Evolutionary conservation across 2,888 invertebrate genomes (phyloP).

Genomic region (Apodemia duryi): DNA sequence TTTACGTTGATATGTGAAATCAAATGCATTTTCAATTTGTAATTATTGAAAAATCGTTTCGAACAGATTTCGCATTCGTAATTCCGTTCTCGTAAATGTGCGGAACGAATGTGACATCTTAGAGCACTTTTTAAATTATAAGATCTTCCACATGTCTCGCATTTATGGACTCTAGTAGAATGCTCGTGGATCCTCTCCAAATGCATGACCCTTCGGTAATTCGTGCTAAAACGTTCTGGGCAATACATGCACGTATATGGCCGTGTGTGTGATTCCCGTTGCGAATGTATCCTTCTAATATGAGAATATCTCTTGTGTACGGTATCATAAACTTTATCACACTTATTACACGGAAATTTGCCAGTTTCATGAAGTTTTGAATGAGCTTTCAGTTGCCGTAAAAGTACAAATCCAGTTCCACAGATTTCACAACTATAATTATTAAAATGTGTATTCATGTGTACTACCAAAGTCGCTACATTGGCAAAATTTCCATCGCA

Average conservation of each 20-base stretch:
- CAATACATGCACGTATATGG: constrained; percentile 66
- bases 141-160: constrained; percentile 63
- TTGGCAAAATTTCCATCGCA: constrained; percentile 62
- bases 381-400: constrained; percentile 64
- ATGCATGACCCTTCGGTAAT: constrained; percentile 66
- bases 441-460: constrained; percentile 71
- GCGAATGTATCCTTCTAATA: constrained; percentile 63
- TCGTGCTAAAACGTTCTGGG: constrained; percentile 68
- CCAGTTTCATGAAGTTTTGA: constrained; percentile 68
- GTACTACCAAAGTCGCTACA: constrained; percentile 63
- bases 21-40: constrained; percentile 77
- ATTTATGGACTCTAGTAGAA: constrained; percentile 65
- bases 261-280: constrained; percentile 58
- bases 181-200: constrained; percentile 69
- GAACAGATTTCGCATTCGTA: constrained; percentile 75
- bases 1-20: constrained; percentile 77
- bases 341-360: constrained; percentile 61
- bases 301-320: constrained; percentile 61
- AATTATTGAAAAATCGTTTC: constrained; percentile 75
- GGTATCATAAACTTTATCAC: constrained; percentile 62
- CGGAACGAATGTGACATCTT: constrained; percentile 63
- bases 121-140: constrained; percentile 68
- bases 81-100: constrained; percentile 68
- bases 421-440: constrained; percentile 72
- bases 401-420: constrained; percentile 67